phyloP scores from a whole-genome alignment of 2,888 invertebrate genomes.

The Eumerus sabulonum region DNA sequence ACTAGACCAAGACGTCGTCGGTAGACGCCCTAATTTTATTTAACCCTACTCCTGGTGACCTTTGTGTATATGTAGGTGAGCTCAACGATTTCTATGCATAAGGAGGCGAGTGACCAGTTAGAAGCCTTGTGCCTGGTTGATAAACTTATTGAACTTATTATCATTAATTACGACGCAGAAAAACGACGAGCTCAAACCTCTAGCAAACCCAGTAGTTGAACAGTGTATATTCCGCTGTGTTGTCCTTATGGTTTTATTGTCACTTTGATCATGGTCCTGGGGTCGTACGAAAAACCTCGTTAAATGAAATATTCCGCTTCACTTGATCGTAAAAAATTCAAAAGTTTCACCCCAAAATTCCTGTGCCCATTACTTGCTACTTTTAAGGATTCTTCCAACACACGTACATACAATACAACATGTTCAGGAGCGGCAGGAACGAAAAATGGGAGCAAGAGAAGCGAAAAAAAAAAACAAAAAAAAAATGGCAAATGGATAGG shows the following conservation, averaged over 20 bases:
- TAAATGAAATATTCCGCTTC: not conserved
- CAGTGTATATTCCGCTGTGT: too few relatives aligned
- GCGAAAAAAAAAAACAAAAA: not conserved
- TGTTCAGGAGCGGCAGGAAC: too few relatives aligned
- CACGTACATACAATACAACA: too few relatives aligned
- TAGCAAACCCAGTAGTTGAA: too few relatives aligned
- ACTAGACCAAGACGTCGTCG: conserved; percentile 14
- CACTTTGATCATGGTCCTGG: conserved; percentile 2
- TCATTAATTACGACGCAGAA: conserved; percentile 33
- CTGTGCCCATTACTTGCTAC: not conserved
- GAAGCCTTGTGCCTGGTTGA: not conserved
- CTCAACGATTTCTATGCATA: conserved; percentile 6
- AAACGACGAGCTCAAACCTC: too few relatives aligned
- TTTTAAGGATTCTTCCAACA: conserved; percentile 19
- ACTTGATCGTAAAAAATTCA: conserved; percentile 33
- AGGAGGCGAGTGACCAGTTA: too few relatives aligned
- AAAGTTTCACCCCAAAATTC: conserved; percentile 34
- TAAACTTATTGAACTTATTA: conserved; percentile 53
- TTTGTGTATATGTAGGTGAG: too few relatives aligned
- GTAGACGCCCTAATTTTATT: conserved; percentile 1
- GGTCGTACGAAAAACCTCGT: not conserved
- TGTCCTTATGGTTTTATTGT: too few relatives aligned
- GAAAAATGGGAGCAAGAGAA: too few relatives aligned
- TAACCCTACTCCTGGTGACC: not conserved
- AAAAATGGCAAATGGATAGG: not conserved